phyloP scores from a whole-genome alignment of 2,113 vertebrate genomes.

The Eulacestoma nigropectus region DNA sequence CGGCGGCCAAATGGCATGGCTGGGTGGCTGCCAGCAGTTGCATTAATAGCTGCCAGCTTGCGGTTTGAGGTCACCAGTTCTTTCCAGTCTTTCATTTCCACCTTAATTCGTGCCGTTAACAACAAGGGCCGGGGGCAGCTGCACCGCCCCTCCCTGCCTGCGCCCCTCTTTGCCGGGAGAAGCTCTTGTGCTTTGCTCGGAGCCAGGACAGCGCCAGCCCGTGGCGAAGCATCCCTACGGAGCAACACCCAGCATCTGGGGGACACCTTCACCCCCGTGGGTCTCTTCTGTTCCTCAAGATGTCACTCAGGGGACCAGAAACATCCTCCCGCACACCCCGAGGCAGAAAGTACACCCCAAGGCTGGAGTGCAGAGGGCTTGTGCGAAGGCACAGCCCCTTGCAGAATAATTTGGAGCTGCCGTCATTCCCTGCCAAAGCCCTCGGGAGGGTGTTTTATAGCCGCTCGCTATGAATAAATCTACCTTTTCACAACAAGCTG shows the following conservation, averaged over 20 bases:
- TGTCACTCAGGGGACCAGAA: background rate
- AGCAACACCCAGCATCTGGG: background rate
- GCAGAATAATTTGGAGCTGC: background rate
- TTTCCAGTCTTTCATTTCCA: slow-evolving; percentile 38
- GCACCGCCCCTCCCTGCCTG: background rate
- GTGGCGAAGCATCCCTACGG: rapidly evolving
- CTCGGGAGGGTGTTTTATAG: background rate
- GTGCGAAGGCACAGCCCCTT: background rate
- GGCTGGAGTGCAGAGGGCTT: background rate
- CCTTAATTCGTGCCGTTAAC: background rate
- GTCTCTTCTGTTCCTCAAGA: background rate
- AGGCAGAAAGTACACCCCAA: background rate
- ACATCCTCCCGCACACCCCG: background rate
- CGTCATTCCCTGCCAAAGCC: background rate
- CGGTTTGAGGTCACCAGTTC: slow-evolving; percentile 33
- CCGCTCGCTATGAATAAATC: background rate
- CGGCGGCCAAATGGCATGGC: background rate
- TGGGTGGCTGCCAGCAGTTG: background rate
- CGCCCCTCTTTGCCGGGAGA: rapidly evolving
- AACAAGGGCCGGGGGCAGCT: background rate
- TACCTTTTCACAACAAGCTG: background rate
- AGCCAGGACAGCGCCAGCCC: background rate
- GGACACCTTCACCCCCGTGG: background rate
- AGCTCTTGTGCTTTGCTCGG: background rate
- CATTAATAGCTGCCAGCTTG: slow-evolving; percentile 28